phyloP scores from a whole-genome alignment of 2,888 invertebrate species.

The Sphinx pinastri region DNA sequence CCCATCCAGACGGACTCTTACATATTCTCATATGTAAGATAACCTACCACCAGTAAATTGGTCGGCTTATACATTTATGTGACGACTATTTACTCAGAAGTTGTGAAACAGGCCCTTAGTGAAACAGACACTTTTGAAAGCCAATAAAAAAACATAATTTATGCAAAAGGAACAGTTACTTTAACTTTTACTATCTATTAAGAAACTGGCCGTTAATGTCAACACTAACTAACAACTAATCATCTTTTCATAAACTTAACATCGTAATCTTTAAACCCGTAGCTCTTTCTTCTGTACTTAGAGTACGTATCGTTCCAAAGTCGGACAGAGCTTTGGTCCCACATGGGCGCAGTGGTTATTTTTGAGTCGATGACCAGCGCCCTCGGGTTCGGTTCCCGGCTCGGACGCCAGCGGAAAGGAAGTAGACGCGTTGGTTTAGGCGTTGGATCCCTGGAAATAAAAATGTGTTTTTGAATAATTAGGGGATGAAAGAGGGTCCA shows the following conservation, averaged over 20 bases:
- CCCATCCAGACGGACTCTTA: too few species aligned
- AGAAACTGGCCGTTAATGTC: background rate
- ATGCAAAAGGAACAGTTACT: too few species aligned
- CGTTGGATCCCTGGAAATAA: constrained; percentile 69
- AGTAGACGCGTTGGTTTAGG: constrained; percentile 56
- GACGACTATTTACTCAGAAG: too few species aligned
- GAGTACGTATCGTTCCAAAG: constrained; percentile 75
- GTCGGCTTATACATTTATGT: too few species aligned
- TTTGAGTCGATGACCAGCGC: constrained; percentile 66
- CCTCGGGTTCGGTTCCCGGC: constrained; percentile 61
- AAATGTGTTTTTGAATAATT: constrained; percentile 24
- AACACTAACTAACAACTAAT: too few species aligned
- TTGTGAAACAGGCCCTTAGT: too few species aligned
- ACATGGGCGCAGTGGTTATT: constrained; percentile 63
- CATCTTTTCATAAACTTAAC: background rate
- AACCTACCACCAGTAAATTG: too few species aligned
- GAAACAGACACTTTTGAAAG: too few species aligned
- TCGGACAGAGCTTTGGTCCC: constrained; percentile 57
- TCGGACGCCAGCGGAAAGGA: constrained; percentile 69
- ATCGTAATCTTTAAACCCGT: constrained; percentile 41
- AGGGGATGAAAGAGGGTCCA: background rate
- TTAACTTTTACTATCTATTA: too few species aligned
- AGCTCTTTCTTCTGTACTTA: constrained; percentile 60
- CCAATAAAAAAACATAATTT: too few species aligned
- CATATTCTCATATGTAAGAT: too few species aligned